phyloP scores from a whole-genome alignment of 2,888 invertebrate genomes.

The Melanostoma mellinum region DNA sequence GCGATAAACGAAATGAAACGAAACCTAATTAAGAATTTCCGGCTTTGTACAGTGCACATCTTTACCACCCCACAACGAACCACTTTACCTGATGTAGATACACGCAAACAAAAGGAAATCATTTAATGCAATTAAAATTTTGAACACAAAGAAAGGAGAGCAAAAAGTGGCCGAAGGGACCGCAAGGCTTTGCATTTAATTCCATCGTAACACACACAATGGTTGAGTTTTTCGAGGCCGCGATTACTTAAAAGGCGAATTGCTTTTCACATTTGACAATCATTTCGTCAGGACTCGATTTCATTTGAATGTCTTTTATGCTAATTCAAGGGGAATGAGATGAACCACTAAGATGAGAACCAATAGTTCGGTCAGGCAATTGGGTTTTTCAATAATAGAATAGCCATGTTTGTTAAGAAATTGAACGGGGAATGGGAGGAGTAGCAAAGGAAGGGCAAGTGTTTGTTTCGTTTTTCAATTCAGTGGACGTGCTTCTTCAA shows the following conservation, averaged over 20 bases:
- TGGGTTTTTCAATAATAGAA: constrained; percentile 33
- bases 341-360: constrained; percentile 23
- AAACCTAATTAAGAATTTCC: constrained; percentile 72
- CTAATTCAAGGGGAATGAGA: constrained; percentile 42
- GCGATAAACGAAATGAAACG: constrained; percentile 70
- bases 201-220: constrained; percentile 28
- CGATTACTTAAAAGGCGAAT: constrained; percentile 1
- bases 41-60: constrained; percentile 41
- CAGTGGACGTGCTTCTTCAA: constrained; percentile 44
- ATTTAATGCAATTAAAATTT: constrained; percentile 71
- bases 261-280: constrained; percentile 29
- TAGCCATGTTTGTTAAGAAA: neutral
- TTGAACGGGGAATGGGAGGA: neutral
- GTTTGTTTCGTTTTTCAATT: constrained; percentile 56
- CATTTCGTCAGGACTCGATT: constrained; percentile 48
- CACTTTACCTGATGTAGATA: constrained; percentile 58
- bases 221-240: constrained; percentile 29
- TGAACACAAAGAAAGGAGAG: constrained; percentile 32
- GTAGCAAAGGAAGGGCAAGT: constrained; percentile 43
- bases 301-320: constrained; percentile 64
- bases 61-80: constrained; percentile 28
- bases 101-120: constrained; percentile 63
- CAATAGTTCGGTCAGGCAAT: constrained; percentile 38
- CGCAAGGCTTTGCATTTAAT: constrained; percentile 36
- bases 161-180: constrained; percentile 57